A percentile compares a stretch with the other conserved stretches of the same genome.
Conservation (phyloP, 2,797 vertebrate genomes). For the Haliaeetus albicilla region DNA sequence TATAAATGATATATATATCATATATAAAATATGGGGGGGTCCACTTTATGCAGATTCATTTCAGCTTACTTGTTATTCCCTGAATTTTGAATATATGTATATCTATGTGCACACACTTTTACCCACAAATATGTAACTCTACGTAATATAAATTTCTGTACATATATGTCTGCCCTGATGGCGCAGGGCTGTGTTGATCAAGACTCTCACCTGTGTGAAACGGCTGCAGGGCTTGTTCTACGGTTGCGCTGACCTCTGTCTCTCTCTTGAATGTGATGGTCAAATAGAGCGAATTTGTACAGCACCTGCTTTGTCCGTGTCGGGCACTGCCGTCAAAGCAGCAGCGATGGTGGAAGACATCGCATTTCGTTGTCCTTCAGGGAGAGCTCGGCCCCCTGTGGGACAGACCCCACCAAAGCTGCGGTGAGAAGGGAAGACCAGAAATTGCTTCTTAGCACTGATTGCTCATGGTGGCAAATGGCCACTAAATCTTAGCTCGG, state of each 20-base stretch:
- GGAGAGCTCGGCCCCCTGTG: background rate
- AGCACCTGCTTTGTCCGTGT: background rate
- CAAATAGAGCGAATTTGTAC: background rate
- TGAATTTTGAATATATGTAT: background rate
- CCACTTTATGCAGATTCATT: background rate
- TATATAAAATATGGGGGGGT: background rate
- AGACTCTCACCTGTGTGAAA: background rate
- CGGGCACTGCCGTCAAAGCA: background rate
- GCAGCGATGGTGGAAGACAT: background rate
- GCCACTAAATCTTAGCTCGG: background rate
- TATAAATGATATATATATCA: background rate
- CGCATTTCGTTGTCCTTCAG: accelerated
- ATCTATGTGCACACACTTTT: background rate
- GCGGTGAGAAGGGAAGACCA: background rate
- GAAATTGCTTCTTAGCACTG: background rate
- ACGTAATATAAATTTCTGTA: background rate
- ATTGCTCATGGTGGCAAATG: background rate
- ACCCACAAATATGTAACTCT: background rate
- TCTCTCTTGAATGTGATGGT: background rate
- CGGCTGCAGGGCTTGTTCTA: background rate
- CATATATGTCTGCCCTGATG: no score
- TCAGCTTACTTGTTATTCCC: background rate
- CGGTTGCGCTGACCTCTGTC: background rate
- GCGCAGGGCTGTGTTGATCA: background rate
- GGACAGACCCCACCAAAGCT: background rate